Evolutionary conservation across 2,113 vertebrate genomes (phyloP).

Genomic region (Sterrhoptilus dennistouni): DNA sequence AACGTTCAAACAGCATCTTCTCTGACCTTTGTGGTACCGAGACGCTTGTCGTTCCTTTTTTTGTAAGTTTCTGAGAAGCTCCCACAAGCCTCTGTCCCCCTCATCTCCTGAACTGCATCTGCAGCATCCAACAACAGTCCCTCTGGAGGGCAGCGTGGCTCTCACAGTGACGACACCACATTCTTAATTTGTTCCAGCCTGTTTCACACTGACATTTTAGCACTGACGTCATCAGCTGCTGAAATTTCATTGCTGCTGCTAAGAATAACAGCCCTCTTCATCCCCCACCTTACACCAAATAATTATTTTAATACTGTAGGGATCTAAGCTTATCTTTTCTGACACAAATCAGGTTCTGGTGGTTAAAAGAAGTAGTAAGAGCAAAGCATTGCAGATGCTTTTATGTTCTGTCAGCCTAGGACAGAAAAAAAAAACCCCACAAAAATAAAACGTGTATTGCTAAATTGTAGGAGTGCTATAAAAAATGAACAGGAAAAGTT

Average conservation of each 20-base stretch:
- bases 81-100: background rate
- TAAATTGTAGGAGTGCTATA: background rate
- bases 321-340: conserved; percentile 16
- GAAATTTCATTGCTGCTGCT: conserved; percentile 70
- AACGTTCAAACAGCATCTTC: background rate
- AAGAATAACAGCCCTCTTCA: conserved; percentile 67
- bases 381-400: background rate
- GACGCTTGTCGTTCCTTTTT: background rate
- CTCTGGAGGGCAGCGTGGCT: conserved; percentile 44
- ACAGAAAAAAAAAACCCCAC: background rate
- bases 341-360: conserved; percentile 40
- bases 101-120: background rate
- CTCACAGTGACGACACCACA: conserved; percentile 47
- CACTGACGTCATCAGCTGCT: conserved; percentile 65
- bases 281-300: conserved; percentile 42
- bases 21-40: background rate
- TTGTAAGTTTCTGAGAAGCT: conserved; percentile 24
- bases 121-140: conserved; percentile 25
- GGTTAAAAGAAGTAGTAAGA: conserved; percentile 24
- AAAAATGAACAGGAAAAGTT: background rate
- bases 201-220: conserved; percentile 72
- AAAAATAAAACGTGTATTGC: background rate
- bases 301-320: conserved; percentile 47
- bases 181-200: conserved; percentile 70
- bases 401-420: background rate